Evolutionary conservation across 92 coral and sea anemone genomes (phyloP).

Genomic region (Virgularia gustaviana): DNA sequence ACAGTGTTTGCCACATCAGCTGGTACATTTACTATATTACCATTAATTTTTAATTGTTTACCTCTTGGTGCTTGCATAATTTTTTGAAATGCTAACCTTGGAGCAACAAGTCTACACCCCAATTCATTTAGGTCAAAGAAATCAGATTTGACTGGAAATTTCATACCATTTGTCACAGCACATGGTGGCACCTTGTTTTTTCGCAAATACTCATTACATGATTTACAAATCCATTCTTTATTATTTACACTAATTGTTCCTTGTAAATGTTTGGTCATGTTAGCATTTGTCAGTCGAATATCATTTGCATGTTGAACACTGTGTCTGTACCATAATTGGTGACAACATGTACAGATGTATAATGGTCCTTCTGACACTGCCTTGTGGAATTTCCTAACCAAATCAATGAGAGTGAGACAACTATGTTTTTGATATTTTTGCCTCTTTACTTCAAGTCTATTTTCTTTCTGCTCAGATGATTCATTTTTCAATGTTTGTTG

Average conservation of each 20-base stretch:
- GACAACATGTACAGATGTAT: slow-evolving; percentile 43
- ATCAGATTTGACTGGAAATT: slow-evolving; percentile 26
- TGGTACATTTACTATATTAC: slow-evolving; percentile 41
- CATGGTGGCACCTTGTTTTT: slow-evolving; percentile 57
- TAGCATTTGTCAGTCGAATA: slow-evolving; percentile 17
- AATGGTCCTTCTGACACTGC: slow-evolving; percentile 9
- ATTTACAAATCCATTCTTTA: slow-evolving; percentile 50
- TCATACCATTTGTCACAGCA: slow-evolving; percentile 43
- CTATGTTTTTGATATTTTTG: neutral
- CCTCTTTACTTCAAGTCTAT: neutral
- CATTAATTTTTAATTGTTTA: slow-evolving; percentile 31
- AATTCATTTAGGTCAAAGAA: slow-evolving; percentile 43
- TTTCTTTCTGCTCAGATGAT: neutral
- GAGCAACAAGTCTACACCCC: slow-evolving; percentile 33
- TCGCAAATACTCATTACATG: slow-evolving; percentile 44
- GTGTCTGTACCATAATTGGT: slow-evolving; percentile 46
- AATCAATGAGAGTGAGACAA: neutral
- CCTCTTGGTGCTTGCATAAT: slow-evolving; percentile 21
- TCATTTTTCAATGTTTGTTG: neutral
- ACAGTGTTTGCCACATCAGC: slow-evolving; percentile 33
- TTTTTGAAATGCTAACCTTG: slow-evolving; percentile 23
- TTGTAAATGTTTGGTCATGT: slow-evolving; percentile 40
- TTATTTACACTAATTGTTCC: slow-evolving; percentile 45
- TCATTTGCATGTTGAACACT: neutral
- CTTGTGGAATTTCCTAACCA: slow-evolving; percentile 31